A percentile compares a stretch with the other conserved stretches of the same genome.
These are phyloP conservation scores for Sternarchorhynchus goeldii DNA, from an alignment of 2,797 vertebrate genomes.

Conservation along the genomic window DNA sequence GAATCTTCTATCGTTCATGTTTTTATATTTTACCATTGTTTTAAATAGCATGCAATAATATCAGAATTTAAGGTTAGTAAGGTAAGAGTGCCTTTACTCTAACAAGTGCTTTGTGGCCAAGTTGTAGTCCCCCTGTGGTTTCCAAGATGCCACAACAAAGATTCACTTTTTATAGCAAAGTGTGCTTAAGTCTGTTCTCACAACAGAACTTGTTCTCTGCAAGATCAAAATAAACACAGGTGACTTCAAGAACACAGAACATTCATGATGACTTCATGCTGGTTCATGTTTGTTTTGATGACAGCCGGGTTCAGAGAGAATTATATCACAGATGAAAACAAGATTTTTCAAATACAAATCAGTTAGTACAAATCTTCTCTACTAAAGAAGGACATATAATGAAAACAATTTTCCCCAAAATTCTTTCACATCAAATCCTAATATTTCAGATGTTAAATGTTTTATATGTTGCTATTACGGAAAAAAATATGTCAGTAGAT, in stretches of 20 bases:
- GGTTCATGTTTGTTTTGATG: slow-evolving; percentile 30
- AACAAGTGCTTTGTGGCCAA: neutral
- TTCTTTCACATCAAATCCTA: too few species aligned
- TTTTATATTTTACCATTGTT: too few species aligned
- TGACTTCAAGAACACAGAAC: slow-evolving; percentile 14
- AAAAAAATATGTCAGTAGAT: too few species aligned
- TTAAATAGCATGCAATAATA: too few species aligned
- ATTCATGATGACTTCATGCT: slow-evolving; percentile 31
- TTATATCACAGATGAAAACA: slow-evolving; percentile 17
- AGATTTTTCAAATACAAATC: neutral
- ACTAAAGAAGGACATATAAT: neutral
- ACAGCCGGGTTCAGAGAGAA: neutral
- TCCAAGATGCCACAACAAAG: slow-evolving; percentile 14
- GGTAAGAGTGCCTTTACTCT: too few species aligned
- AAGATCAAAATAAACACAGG: slow-evolving; percentile 39
- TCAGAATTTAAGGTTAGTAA: too few species aligned
- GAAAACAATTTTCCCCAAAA: too few species aligned
- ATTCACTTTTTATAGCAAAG: slow-evolving; percentile 15
- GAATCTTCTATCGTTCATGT: too few species aligned
- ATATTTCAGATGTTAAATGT: too few species aligned
- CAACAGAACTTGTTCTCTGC: slow-evolving; percentile 32
- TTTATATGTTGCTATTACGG: too few species aligned
- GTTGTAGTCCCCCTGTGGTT: neutral
- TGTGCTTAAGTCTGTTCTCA: slow-evolving; percentile 4
- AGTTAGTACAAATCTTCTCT: neutral